Percentiles rank a stretch among this genome's conserved stretches.
phyloP scores from a whole-genome alignment of 2,797 vertebrate species.

The Macropus fuliginosus region DNA sequence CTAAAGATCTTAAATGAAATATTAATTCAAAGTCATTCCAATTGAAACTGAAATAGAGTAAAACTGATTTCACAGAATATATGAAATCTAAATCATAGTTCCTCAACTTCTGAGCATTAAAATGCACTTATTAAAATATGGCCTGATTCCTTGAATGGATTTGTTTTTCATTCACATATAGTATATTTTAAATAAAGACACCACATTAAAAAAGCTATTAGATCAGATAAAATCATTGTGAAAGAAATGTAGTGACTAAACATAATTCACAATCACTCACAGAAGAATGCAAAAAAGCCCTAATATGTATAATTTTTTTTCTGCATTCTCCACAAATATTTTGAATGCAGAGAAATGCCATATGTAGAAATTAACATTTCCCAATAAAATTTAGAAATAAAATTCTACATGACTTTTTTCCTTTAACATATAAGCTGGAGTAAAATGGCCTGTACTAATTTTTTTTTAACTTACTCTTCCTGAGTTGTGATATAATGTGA shows the following conservation, averaged over 20 bases:
- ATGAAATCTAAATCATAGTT: constrained; percentile 58
- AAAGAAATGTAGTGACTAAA: constrained; percentile 57
- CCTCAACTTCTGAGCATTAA: constrained; percentile 36
- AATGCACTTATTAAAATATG: constrained; percentile 51
- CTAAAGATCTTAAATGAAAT: constrained; percentile 31
- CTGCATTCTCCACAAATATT: constrained; percentile 76
- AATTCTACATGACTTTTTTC: constrained; percentile 78
- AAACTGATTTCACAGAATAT: constrained; percentile 8
- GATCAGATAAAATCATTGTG: constrained; percentile 62
- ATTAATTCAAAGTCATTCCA: constrained; percentile 24
- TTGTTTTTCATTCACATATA: constrained; percentile 62
- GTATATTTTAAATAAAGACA: constrained; percentile 58
- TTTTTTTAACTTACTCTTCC: constrained; percentile 73
- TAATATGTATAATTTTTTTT: constrained; percentile 67
- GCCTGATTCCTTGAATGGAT: constrained; percentile 33
- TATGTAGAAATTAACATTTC: constrained; percentile 71
- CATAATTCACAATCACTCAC: constrained; percentile 65
- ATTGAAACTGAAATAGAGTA: background rate
- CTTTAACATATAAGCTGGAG: constrained; percentile 65
- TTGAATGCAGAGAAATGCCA: constrained; percentile 71
- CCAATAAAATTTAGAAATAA: constrained; percentile 65
- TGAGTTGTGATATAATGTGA: constrained; percentile 62
- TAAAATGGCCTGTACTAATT: constrained; percentile 67
- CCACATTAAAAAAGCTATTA: constrained; percentile 42
- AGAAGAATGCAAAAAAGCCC: constrained; percentile 72